Evolutionary conservation across 2,113 vertebrate species (phyloP).

Genomic region (Rhea pennata): DNA sequence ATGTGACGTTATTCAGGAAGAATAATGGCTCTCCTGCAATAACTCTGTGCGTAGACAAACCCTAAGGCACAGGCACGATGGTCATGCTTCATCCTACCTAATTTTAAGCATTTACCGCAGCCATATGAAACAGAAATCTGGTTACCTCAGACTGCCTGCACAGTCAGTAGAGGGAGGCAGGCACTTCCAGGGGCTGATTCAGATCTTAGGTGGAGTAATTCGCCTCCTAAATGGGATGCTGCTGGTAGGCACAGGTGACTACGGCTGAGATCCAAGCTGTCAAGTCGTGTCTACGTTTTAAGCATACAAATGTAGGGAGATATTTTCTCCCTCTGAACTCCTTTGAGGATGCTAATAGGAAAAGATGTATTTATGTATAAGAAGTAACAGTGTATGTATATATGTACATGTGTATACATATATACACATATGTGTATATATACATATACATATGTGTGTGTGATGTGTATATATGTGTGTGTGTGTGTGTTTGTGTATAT

Average conservation of each 20-base stretch:
- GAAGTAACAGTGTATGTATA: not conserved
- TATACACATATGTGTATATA: not conserved
- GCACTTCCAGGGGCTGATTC: not conserved
- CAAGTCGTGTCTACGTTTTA: not conserved
- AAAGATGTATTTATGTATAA: not conserved
- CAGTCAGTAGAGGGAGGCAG: not conserved
- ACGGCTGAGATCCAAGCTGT: not conserved
- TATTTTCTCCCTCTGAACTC: not conserved
- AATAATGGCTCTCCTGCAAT: not conserved
- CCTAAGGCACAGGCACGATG: not conserved
- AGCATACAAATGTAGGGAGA: not conserved
- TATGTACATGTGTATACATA: not conserved
- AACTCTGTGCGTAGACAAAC: not conserved
- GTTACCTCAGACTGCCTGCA: not conserved
- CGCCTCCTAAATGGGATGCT: not conserved
- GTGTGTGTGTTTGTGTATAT: not conserved
- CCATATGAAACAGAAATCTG: not conserved
- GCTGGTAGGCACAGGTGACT: not conserved
- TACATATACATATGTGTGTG: not conserved
- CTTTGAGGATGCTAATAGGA: not conserved
- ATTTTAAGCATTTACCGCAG: constrained; percentile 13
- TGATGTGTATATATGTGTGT: not conserved
- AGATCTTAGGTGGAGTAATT: not conserved
- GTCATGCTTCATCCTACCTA: not conserved
- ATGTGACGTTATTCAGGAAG: not conserved